A percentile compares a stretch with the other conserved stretches of the same genome.
These are phyloP conservation scores for Brienomyrus brachyistius DNA, from an alignment of 2,113 vertebrate genomes.

Conservation along the genomic window DNA sequence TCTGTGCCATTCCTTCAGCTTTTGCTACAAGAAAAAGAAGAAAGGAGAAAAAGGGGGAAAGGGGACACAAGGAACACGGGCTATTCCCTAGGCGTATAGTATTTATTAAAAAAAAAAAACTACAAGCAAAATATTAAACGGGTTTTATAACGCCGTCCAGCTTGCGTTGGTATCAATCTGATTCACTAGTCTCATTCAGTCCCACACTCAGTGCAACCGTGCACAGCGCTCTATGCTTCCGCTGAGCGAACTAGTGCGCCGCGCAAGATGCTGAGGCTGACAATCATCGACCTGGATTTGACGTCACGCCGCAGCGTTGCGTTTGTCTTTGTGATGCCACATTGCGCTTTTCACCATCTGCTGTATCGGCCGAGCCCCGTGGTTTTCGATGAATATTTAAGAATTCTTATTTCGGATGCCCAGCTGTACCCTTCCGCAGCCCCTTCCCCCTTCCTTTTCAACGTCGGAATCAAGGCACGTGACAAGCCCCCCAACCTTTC, in stretches of 20 bases:
- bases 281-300: background rate
- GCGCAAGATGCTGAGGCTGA: conserved; percentile 9
- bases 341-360: background rate
- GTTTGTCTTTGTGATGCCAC: background rate
- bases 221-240: conserved; percentile 48
- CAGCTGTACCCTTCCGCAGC: conserved; percentile 52
- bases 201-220: conserved; percentile 39
- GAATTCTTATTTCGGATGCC: conserved; percentile 34
- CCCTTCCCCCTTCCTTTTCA: conserved; percentile 47
- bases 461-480: conserved; percentile 48
- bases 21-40: conserved; percentile 30
- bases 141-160: conserved; percentile 22
- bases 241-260: conserved; percentile 59
- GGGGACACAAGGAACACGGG: conserved; percentile 42
- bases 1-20: conserved; percentile 60
- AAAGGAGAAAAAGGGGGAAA: conserved; percentile 43
- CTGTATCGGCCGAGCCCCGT: background rate
- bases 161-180: conserved; percentile 41
- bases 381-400: conserved; percentile 25
- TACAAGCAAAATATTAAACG: conserved; percentile 33
- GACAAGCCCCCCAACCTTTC: conserved; percentile 40
- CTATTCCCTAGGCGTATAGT: conserved; percentile 31
- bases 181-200: conserved; percentile 53
- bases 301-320: background rate
- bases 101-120: conserved; percentile 34